phyloP scores from a whole-genome alignment of 2,888 invertebrate species.

The Penaeus monodon region DNA sequence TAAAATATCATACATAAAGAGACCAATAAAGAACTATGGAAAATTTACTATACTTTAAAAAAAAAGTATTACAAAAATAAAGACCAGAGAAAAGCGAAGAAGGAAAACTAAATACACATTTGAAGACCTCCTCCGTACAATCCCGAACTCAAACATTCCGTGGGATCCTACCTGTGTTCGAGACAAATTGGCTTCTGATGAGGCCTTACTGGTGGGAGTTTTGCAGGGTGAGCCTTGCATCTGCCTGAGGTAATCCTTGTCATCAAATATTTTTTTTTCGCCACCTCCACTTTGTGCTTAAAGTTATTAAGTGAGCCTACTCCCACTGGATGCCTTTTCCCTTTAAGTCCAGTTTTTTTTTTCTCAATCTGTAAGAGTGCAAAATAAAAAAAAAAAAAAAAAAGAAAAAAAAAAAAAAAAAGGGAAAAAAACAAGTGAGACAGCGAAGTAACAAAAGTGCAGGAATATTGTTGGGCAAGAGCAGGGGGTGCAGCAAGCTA shows the following conservation, averaged over 20 bases:
- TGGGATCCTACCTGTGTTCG: conserved; percentile 46
- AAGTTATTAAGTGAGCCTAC: conserved; percentile 93
- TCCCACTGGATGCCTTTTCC: conserved; percentile 87
- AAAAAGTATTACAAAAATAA: too few relatives aligned
- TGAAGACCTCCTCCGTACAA: background rate
- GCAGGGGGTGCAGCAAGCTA: too few relatives aligned
- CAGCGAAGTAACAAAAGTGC: background rate
- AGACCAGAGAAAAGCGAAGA: too few relatives aligned
- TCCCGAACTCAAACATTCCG: conserved; percentile 9
- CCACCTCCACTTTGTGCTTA: conserved; percentile 89
- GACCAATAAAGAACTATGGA: too few relatives aligned
- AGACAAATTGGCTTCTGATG: conserved; percentile 51
- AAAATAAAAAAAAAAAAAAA: conserved; percentile 23
- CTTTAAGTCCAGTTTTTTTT: conserved; percentile 90
- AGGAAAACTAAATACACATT: background rate
- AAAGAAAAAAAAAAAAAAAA: background rate
- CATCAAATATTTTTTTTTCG: conserved; percentile 92
- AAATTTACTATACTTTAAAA: too few relatives aligned
- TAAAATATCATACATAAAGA: too few relatives aligned
- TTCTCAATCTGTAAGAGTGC: conserved; percentile 75
- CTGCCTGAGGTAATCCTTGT: conserved; percentile 90
- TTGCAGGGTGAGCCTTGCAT: conserved; percentile 67
- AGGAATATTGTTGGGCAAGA: too few relatives aligned
- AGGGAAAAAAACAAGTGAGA: background rate
- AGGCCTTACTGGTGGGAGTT: conserved; percentile 62